A percentile compares a stretch with the other conserved stretches of the same genome.
Evolutionary conservation across 1,140 invertebrate genomes (phyloP).

Genomic region (Diplogasteroides magnus): DNA sequence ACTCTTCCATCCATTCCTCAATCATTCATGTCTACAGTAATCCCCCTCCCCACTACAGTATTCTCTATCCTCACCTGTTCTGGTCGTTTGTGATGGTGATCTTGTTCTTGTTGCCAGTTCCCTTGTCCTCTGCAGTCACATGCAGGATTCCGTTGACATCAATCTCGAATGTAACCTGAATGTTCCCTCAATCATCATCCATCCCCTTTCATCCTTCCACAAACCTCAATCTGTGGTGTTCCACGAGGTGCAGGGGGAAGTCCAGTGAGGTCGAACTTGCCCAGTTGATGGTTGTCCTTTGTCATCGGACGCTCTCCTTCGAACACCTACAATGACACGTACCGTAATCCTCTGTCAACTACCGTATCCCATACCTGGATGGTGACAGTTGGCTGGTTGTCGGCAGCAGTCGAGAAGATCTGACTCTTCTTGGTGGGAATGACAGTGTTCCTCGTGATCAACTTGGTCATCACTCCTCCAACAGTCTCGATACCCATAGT

Average conservation of each 20-base stretch:
- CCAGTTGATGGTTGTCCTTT: constrained; percentile 94
- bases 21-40: no score
- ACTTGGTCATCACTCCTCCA: constrained; percentile 97
- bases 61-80: no score
- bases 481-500: constrained; percentile 99
- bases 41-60: no score
- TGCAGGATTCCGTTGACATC: constrained; percentile 94
- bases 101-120: constrained; percentile 94
- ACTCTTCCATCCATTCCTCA: background rate
- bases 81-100: constrained; percentile 98
- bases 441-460: constrained; percentile 94
- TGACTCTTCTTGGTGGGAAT: constrained; percentile 99
- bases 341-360: background rate
- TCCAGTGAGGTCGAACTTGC: constrained; percentile 95
- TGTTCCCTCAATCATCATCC: constrained; percentile 51
- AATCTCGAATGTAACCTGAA: constrained; percentile 94
- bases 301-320: constrained; percentile 98
- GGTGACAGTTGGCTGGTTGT: constrained; percentile 97
- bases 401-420: constrained; percentile 96
- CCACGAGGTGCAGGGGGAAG: constrained; percentile 94
- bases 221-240: constrained; percentile 82
- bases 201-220: background rate
- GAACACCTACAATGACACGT: constrained; percentile 64
- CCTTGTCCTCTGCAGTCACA: constrained; percentile 94
- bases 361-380: constrained; percentile 68